Evolutionary conservation across 1,140 invertebrate genomes (phyloP).

Genomic region (Drosophila truncata): DNA sequence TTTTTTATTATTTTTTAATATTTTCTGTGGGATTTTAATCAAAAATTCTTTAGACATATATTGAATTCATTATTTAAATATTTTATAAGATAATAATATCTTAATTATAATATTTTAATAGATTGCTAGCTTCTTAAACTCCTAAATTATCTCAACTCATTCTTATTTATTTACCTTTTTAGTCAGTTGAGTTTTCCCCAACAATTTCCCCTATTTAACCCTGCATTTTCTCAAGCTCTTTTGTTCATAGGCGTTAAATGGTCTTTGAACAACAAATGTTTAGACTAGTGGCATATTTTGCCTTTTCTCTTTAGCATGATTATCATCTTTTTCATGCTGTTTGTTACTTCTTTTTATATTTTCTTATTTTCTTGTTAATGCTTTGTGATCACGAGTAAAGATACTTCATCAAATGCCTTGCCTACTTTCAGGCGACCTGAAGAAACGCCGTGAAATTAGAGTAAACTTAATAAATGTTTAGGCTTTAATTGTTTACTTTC

Average conservation of each 20-base stretch:
- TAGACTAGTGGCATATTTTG: slow-evolving; percentile 35
- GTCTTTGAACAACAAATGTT: slow-evolving; percentile 15
- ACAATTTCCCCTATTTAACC: background rate
- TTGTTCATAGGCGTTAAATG: slow-evolving; percentile 34
- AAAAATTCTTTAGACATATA: no score
- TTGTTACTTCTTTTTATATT: slow-evolving; percentile 10
- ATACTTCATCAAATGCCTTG: slow-evolving; percentile 19
- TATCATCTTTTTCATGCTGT: slow-evolving; percentile 9
- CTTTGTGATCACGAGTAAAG: background rate
- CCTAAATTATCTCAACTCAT: background rate
- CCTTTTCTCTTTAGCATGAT: slow-evolving; percentile 13
- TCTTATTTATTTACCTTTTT: background rate
- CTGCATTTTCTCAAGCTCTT: slow-evolving; percentile 1
- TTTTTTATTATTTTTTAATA: background rate
- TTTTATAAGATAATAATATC: background rate
- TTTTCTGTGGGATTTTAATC: background rate
- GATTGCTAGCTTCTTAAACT: background rate
- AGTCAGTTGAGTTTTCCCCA: background rate
- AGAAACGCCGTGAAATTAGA: slow-evolving; percentile 3
- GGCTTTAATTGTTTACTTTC: background rate
- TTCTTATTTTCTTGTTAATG: background rate
- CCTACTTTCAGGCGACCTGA: slow-evolving; percentile 63
- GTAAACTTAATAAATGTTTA: slow-evolving; percentile 11
- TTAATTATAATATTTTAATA: background rate
- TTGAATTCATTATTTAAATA: background rate